Evolutionary conservation across 2,113 vertebrate species (phyloP).

Genomic region (Hyla sarda): DNA sequence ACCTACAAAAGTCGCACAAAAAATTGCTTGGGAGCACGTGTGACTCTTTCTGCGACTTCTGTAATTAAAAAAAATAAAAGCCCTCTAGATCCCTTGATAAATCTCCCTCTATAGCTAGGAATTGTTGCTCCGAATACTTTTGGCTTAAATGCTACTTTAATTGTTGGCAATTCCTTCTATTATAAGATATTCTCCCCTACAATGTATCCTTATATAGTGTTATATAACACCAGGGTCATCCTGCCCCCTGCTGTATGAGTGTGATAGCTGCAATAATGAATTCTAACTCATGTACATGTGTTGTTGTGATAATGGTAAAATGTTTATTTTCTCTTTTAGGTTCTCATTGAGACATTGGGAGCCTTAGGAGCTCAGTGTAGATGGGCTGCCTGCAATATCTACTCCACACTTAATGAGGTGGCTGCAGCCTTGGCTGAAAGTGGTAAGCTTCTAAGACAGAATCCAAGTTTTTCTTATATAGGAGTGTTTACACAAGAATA

Average conservation of each 20-base stretch:
- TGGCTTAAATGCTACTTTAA: too few relatives aligned
- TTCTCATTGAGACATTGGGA: slow-evolving; percentile 95
- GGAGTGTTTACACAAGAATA: too few relatives aligned
- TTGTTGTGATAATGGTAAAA: neutral
- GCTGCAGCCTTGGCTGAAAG: slow-evolving; percentile 94
- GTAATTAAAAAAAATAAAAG: too few relatives aligned
- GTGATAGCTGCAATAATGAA: neutral
- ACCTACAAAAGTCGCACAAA: too few relatives aligned
- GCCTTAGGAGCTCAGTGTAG: slow-evolving; percentile 94
- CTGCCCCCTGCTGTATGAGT: neutral
- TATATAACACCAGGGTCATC: neutral
- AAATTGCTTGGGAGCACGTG: too few relatives aligned
- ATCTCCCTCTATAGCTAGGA: too few relatives aligned
- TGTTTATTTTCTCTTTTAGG: slow-evolving; percentile 69
- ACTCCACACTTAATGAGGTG: slow-evolving; percentile 97
- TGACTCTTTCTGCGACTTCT: too few relatives aligned
- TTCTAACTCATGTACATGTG: neutral
- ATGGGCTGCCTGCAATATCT: slow-evolving; percentile 98
- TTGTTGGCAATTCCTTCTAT: too few relatives aligned
- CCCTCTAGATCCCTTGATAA: too few relatives aligned
- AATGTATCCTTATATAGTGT: too few relatives aligned
- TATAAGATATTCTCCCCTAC: too few relatives aligned
- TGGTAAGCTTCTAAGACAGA: slow-evolving; percentile 72
- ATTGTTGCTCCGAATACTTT: too few relatives aligned
- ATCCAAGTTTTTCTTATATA: neutral